A percentile compares a stretch with the other conserved stretches of the same genome.
Evolutionary conservation across 2,797 vertebrate genomes (phyloP).

Genomic region (Poecilia gillii): DNA sequence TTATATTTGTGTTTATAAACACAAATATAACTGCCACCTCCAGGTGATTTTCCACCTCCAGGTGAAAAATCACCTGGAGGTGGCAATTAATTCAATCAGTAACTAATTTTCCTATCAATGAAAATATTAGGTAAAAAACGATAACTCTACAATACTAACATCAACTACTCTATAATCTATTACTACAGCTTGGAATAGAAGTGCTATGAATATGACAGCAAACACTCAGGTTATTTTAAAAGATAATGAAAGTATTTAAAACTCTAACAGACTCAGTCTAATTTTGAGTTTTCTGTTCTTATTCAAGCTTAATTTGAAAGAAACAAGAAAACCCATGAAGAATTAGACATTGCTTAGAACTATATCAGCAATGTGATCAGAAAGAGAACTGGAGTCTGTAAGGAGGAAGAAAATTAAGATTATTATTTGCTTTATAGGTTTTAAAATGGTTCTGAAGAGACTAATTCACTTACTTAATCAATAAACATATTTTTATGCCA

Average conservation of each 20-base stretch:
- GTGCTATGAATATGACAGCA: background rate
- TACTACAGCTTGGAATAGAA: background rate
- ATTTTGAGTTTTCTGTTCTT: background rate
- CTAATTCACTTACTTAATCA: background rate
- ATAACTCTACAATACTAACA: background rate
- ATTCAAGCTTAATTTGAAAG: background rate
- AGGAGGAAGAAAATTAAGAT: background rate
- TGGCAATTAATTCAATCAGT: background rate
- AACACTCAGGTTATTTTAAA: background rate
- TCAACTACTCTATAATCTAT: background rate
- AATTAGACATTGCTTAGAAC: background rate
- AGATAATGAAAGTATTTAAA: background rate
- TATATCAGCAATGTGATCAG: background rate
- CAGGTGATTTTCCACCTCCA: too few relatives aligned
- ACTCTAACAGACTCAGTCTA: background rate
- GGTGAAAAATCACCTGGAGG: background rate
- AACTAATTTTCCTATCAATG: background rate
- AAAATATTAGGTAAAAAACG: background rate
- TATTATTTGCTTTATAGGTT: background rate
- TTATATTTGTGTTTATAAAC: too few relatives aligned
- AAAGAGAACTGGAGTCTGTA: background rate
- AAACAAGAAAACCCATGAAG: background rate
- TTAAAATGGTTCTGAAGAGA: background rate
- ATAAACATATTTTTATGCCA: background rate
- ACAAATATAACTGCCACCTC: too few relatives aligned